phyloP scores from a whole-genome alignment of 2,888 invertebrate species.

The Monopis laevigella region DNA sequence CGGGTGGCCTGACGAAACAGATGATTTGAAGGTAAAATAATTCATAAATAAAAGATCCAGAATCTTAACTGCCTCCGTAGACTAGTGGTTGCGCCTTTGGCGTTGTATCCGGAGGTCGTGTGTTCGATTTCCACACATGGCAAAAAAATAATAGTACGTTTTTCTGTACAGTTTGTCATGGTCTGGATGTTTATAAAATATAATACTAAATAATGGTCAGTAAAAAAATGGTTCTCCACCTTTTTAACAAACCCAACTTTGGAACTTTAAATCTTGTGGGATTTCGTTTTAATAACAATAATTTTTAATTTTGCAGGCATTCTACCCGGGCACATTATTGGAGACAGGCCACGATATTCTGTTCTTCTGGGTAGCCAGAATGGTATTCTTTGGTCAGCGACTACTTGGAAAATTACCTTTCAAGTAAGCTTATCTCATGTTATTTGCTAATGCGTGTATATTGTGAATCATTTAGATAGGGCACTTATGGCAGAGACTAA shows the following conservation, averaged over 20 bases:
- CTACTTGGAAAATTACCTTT: slow-evolving; percentile 93
- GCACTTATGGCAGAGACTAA: no score
- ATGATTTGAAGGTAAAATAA: slow-evolving; percentile 65
- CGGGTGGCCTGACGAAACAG: slow-evolving; percentile 92
- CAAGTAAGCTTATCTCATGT: slow-evolving; percentile 61
- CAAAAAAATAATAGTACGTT: not conserved
- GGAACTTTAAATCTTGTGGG: no score
- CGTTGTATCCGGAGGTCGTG: no score
- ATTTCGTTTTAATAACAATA: no score
- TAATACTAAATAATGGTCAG: no score
- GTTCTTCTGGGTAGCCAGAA: slow-evolving; percentile 99
- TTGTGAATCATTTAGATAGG: no score
- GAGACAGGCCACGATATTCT: slow-evolving; percentile 98
- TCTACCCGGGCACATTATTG: slow-evolving; percentile 91
- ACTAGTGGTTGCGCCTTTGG: no score
- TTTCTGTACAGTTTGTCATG: not conserved
- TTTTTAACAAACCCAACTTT: no score
- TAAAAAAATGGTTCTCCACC: no score
- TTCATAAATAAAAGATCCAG: slow-evolving; percentile 62
- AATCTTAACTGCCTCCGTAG: no score
- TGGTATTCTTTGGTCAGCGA: slow-evolving; percentile 97
- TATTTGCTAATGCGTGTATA: no score
- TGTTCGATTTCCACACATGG: no score
- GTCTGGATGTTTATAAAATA: not conserved
- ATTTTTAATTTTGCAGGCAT: slow-evolving; percentile 74